Base-by-base conservation (phyloP, 2,888 invertebrate genomes). In the Camptogramma bilineatum region DNA sequence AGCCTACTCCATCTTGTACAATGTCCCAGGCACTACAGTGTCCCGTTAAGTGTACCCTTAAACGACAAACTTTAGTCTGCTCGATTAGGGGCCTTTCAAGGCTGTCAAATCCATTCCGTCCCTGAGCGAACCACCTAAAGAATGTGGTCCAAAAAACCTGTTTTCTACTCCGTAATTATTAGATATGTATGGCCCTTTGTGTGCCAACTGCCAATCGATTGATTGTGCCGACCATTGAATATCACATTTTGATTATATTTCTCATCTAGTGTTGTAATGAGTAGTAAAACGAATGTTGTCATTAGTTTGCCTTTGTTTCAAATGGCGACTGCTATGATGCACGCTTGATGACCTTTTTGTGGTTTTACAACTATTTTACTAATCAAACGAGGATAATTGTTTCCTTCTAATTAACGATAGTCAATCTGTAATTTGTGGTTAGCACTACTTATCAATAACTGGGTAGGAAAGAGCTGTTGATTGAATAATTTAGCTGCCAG, bases 101-200 rank as follows among this genome's bases (percentile, higher is more conserved):
- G 76, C 67, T 75, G 78, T 76, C 74, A 73, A 70, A 78, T 77
- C 72, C 69, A 76, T 75, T 77, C 72, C 77, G 74, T 73, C 77
- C 76, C 71, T 73, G 66, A 70, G 9, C 34, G 73, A 69, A 57
- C 73, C 70, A 64, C 66, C 61, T 10, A 52, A 73, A 79, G 85
- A 83, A 84, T 85, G 84, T 77, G 76, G 81, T 66, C 62, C 56
- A 52, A 65, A 57, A 52, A 63, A 64, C 78, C 74, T 71, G 81
- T 80, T 77, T 72, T 70, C 58, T 71, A 60, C 48, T 62, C 61
- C 54, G 65, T 77, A 74, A 79, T 78, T 75, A 47, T 56, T 44
- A 48, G 48, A 48, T 34, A 62, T 53, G 28, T 48, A 34, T 44
- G 48, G 24, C 48, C 44, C 47, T 61, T 54, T 63, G n/a, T 54